Evolutionary conservation across 2,888 invertebrate species (phyloP).

Genomic region (Dermolepida albohirtum): DNA sequence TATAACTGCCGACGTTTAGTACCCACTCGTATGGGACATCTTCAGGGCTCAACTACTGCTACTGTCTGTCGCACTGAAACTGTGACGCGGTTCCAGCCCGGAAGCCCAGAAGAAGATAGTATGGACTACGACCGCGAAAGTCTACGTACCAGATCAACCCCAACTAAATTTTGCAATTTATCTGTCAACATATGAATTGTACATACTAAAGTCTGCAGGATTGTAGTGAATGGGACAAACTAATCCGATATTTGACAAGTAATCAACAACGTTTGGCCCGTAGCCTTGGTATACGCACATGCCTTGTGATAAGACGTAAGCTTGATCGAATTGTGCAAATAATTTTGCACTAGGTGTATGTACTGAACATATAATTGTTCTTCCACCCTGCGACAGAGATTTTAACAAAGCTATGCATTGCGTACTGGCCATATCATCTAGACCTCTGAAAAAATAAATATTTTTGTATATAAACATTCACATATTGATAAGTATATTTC

Average conservation of each 20-base stretch:
- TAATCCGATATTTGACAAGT: slow-evolving; percentile 79
- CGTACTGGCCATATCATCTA: slow-evolving; percentile 91
- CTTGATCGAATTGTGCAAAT: slow-evolving; percentile 91
- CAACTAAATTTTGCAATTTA: slow-evolving; percentile 1
- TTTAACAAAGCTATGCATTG: slow-evolving; percentile 90
- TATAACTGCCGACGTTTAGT: too few relatives aligned
- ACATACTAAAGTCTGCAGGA: slow-evolving; percentile 94
- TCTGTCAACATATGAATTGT: slow-evolving; percentile 30
- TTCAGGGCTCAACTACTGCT: too few relatives aligned
- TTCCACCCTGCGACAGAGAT: slow-evolving; percentile 83
- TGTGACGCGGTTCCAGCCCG: too few relatives aligned
- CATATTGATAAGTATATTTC: slow-evolving; percentile 4
- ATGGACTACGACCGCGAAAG: too few relatives aligned
- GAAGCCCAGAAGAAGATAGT: too few relatives aligned
- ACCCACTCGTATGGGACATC: too few relatives aligned
- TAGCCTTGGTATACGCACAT: slow-evolving; percentile 92
- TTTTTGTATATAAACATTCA: not conserved
- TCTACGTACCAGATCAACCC: too few relatives aligned
- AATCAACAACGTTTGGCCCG: slow-evolving; percentile 83
- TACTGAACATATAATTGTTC: slow-evolving; percentile 93
- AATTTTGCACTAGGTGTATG: slow-evolving; percentile 96
- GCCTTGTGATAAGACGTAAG: slow-evolving; percentile 90
- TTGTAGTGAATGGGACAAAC: slow-evolving; percentile 93
- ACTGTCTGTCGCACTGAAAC: too few relatives aligned
- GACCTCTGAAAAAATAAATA: slow-evolving; percentile 73